Conservation (phyloP, 2,888 invertebrate genomes). For the Orthosia cruda region DNA sequence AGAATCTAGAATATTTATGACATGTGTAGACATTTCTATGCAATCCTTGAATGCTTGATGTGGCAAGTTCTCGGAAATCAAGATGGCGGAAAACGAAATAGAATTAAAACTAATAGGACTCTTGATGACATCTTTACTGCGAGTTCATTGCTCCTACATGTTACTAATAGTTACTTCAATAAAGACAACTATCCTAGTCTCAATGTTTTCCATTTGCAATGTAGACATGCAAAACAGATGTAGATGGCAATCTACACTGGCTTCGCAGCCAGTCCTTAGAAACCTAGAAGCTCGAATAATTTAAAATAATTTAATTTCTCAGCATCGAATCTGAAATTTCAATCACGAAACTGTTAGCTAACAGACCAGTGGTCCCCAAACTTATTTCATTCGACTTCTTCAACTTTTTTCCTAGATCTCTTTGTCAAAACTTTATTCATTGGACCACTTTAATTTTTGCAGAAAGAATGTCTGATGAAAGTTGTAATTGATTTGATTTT, state of each 20-base stretch:
- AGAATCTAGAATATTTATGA: slow-evolving; percentile 13
- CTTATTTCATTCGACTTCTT: slow-evolving; percentile 64
- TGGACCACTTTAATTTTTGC: slow-evolving; percentile 58
- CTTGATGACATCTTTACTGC: background rate
- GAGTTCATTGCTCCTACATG: slow-evolving; percentile 10
- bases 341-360: slow-evolving; percentile 64
- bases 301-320: slow-evolving; percentile 62
- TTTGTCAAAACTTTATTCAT: slow-evolving; percentile 65
- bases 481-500: slow-evolving; percentile 63
- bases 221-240: slow-evolving; percentile 38
- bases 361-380: slow-evolving; percentile 58
- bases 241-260: slow-evolving; percentile 39
- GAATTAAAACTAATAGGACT: slow-evolving; percentile 15
- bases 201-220: slow-evolving; percentile 24
- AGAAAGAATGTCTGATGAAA: slow-evolving; percentile 56
- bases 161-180: slow-evolving; percentile 9
- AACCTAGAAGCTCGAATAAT: slow-evolving; percentile 35
- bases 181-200: slow-evolving; percentile 8
- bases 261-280: slow-evolving; percentile 17
- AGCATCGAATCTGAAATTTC: slow-evolving; percentile 66
- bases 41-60: slow-evolving; percentile 4
- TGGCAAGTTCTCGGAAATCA: slow-evolving; percentile 2
- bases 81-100: background rate
- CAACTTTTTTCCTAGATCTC: slow-evolving; percentile 61
- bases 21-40: background rate